Conservation (phyloP, 2,113 vertebrate genomes). For the Ceratotherium simum region DNA sequence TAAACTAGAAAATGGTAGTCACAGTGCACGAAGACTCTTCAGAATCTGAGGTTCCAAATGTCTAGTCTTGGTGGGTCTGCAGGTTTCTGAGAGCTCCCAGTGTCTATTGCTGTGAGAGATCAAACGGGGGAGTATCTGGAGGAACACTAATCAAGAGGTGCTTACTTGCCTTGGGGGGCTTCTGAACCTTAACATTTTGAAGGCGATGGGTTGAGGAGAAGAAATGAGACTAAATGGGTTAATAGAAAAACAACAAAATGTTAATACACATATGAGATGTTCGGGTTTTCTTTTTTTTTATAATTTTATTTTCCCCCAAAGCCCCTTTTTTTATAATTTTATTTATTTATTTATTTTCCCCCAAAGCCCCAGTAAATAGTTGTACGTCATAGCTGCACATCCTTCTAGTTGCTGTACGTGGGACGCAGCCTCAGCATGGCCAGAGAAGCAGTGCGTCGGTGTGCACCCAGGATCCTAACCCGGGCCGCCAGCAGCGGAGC, state of each 20-base stretch:
- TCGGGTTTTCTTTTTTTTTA: conserved; percentile 2
- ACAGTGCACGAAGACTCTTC: not conserved
- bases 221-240: not conserved
- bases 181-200: not conserved
- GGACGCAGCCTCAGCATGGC: too few species aligned
- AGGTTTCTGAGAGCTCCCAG: not conserved
- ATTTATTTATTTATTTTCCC: too few species aligned
- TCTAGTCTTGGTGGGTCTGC: not conserved
- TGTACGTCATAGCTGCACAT: too few species aligned
- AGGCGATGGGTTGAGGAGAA: not conserved
- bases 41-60: not conserved
- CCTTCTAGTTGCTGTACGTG: too few species aligned
- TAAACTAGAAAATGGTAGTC: not conserved
- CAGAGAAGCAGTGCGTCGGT: too few species aligned
- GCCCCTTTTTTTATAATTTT: not conserved
- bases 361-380: too few species aligned
- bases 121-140: not conserved
- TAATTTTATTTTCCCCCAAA: too few species aligned
- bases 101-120: not conserved
- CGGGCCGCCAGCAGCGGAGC: too few species aligned
- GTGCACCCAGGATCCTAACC: too few species aligned
- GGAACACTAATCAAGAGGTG: not conserved
- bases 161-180: not conserved
- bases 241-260: not conserved
- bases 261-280: not conserved